phyloP scores from a whole-genome alignment of 2,113 vertebrate genomes.

The Syngnathus scovelli region DNA sequence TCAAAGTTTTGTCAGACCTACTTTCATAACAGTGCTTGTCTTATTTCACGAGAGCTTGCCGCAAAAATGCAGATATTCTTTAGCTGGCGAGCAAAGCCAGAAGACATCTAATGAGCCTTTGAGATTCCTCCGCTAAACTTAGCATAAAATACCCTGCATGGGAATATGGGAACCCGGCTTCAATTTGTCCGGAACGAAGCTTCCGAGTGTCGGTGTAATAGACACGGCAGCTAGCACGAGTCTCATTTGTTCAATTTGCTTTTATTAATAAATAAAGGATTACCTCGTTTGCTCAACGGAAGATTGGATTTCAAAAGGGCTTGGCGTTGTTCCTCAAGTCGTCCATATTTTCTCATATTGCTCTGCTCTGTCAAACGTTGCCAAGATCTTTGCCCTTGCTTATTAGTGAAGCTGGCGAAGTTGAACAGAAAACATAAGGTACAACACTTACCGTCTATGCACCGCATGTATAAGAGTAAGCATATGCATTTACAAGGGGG shows the following conservation, averaged over 20 bases:
- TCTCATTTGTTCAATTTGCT: constrained; percentile 62
- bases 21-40: constrained; percentile 61
- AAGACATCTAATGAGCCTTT: constrained; percentile 75
- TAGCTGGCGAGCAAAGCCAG: constrained; percentile 54
- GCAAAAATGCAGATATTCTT: constrained; percentile 70
- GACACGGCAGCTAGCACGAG: constrained; percentile 45
- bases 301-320: constrained; percentile 56
- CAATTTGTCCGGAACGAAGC: constrained; percentile 50
- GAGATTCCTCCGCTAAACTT: constrained; percentile 70
- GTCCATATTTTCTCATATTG: constrained; percentile 1
- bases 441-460: constrained; percentile 17
- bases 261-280: constrained; percentile 77
- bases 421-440: constrained; percentile 30
- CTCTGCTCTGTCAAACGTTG: constrained; percentile 48
- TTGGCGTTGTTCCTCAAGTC: constrained; percentile 21
- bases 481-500: not conserved
- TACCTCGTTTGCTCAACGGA: constrained; percentile 55
- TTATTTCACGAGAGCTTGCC: constrained; percentile 62
- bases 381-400: constrained; percentile 47
- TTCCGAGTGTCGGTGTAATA: constrained; percentile 58
- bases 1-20: constrained; percentile 63
- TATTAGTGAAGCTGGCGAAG: constrained; percentile 42
- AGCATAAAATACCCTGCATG: constrained; percentile 59
- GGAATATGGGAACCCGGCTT: constrained; percentile 44
- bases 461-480: not conserved